Evolutionary conservation across 2,797 vertebrate genomes (phyloP).

Genomic region (Lepus townsendii): DNA sequence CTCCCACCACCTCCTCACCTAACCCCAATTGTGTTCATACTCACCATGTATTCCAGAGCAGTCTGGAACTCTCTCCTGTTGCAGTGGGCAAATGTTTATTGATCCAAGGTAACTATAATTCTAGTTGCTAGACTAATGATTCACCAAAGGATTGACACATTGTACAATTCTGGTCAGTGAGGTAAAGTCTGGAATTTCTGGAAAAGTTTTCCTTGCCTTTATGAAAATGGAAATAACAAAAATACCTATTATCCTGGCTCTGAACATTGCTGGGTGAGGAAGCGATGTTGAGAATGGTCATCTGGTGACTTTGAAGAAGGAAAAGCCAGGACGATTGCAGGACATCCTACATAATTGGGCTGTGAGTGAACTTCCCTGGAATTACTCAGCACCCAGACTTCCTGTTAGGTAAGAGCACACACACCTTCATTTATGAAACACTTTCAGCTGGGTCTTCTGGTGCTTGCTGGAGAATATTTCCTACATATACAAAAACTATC

Average conservation of each 20-base stretch:
- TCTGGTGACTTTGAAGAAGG: background rate
- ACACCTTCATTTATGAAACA: background rate
- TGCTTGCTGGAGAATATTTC: background rate
- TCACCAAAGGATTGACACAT: background rate
- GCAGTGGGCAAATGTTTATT: background rate
- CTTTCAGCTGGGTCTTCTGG: background rate
- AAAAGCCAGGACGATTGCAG: background rate
- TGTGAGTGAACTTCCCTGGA: background rate
- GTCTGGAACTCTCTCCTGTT: background rate
- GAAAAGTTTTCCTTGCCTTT: background rate
- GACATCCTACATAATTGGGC: background rate
- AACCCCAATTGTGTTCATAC: background rate
- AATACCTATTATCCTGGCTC: background rate
- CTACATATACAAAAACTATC: background rate
- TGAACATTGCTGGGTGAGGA: background rate
- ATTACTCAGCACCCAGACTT: background rate
- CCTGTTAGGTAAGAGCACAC: background rate
- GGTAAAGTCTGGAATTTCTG: constrained; percentile 39
- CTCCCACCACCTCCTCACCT: background rate
- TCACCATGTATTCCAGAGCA: background rate
- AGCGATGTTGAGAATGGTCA: background rate
- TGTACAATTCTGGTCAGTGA: background rate
- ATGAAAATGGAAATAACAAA: constrained; percentile 53
- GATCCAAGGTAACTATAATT: background rate
- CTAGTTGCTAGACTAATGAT: background rate